These are phyloP conservation scores for Helleia helle DNA, from an alignment of 2,888 invertebrate species.

Conservation along the genomic window DNA sequence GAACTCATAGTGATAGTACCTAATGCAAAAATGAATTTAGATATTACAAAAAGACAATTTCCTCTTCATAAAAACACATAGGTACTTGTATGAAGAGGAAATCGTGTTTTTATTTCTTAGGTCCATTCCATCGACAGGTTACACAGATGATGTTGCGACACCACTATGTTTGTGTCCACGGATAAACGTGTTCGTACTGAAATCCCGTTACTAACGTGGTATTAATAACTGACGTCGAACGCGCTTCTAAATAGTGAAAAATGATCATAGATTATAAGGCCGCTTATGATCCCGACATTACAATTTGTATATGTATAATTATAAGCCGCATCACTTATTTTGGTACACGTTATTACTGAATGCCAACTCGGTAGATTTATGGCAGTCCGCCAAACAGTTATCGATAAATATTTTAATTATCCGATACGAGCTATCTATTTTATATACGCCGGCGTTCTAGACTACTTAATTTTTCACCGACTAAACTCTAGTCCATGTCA, in stretches of 20 bases:
- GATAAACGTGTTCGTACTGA: constrained; percentile 28
- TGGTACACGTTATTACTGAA: constrained; percentile 31
- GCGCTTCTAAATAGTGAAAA: constrained; percentile 52
- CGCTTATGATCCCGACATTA: constrained; percentile 39
- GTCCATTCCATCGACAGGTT: constrained; percentile 1
- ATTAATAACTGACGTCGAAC: constrained; percentile 41
- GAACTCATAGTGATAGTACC: no score
- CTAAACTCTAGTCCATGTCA: constrained; percentile 1
- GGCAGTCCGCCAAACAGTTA: constrained; percentile 38
- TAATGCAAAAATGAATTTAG: no score
- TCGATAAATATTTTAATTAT: constrained; percentile 26
- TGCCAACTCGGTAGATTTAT: constrained; percentile 36
- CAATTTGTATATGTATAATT: constrained; percentile 44
- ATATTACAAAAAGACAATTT: no score
- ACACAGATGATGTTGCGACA: constrained; percentile 7
- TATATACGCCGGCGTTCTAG: neutral
- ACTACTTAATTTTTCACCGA: neutral
- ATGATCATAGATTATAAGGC: constrained; percentile 37
- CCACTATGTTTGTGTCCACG: constrained; percentile 1
- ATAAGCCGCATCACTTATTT: constrained; percentile 43
- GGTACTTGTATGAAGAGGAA: no score
- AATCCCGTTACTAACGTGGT: constrained; percentile 50
- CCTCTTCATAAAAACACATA: neutral
- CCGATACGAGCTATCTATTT: constrained; percentile 8
- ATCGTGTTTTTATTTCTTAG: neutral